phyloP scores from a whole-genome alignment of 2,113 vertebrate species.

The Forbesichthys papilliferus region DNA sequence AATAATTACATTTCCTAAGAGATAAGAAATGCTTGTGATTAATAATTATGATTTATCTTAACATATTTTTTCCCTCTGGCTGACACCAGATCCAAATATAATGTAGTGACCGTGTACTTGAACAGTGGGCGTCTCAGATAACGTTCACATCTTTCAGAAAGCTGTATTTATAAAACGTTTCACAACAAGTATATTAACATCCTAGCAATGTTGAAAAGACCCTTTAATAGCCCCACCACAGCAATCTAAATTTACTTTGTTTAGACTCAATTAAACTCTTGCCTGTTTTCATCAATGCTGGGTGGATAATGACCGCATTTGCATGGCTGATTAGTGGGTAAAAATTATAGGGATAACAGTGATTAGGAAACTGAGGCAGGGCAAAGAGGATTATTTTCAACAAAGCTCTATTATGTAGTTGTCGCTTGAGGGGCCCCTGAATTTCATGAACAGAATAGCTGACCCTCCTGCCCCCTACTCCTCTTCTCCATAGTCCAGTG shows the following conservation, averaged over 20 bases:
- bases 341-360: conserved; percentile 22
- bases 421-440: conserved; percentile 70
- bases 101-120: conserved; percentile 42
- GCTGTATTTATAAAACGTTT: conserved; percentile 67
- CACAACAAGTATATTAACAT: conserved; percentile 57
- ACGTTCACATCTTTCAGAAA: conserved; percentile 64
- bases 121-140: conserved; percentile 57
- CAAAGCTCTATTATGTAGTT: conserved; percentile 62
- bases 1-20: conserved; percentile 35
- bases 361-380: conserved; percentile 23
- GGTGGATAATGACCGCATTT: conserved; percentile 72
- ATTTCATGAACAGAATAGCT: conserved; percentile 76
- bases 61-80: conserved; percentile 13
- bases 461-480: conserved; percentile 72
- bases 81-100: conserved; percentile 44
- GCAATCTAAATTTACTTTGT: conserved; percentile 70
- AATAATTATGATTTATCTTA: conserved; percentile 50
- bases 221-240: conserved; percentile 67
- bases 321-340: conserved; percentile 29
- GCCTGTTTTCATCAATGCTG: conserved; percentile 62
- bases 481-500: conserved; percentile 66
- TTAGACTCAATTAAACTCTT: conserved; percentile 71
- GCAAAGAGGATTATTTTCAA: conserved; percentile 19
- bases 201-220: conserved; percentile 65
- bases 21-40: conserved; percentile 30